A percentile compares a stretch with the other conserved stretches of the same genome.
phyloP scores from a whole-genome alignment of 2,888 invertebrate genomes.

The Chrysina gloriosa region DNA sequence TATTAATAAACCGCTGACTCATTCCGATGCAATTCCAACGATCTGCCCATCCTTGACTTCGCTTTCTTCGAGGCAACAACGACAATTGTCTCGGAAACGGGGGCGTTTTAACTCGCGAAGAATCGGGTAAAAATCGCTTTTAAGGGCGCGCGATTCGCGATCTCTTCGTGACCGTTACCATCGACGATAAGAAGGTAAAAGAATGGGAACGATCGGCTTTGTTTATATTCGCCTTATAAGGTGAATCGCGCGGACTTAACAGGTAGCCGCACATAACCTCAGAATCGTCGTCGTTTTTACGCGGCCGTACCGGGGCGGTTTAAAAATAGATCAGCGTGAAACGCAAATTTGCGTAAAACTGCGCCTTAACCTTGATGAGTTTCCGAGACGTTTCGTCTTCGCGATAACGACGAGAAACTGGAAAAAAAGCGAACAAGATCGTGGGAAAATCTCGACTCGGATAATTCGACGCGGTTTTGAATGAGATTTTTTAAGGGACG shows the following conservation, averaged over 20 bases:
- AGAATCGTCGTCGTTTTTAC: slow-evolving; percentile 23
- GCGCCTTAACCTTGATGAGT: slow-evolving; percentile 39
- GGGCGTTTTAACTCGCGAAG: background rate
- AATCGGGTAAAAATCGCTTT: background rate
- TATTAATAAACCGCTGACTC: slow-evolving; percentile 40
- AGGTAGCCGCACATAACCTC: slow-evolving; percentile 47
- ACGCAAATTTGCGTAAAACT: slow-evolving; percentile 30
- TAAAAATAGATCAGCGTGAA: slow-evolving; percentile 38
- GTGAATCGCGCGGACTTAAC: slow-evolving; percentile 40
- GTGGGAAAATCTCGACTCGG: too few species aligned
- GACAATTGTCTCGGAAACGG: background rate
- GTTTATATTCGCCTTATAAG: slow-evolving; percentile 41
- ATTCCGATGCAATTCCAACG: slow-evolving; percentile 40
- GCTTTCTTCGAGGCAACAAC: background rate
- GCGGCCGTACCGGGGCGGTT: slow-evolving; percentile 8
- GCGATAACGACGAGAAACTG: too few species aligned
- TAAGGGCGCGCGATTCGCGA: too few species aligned
- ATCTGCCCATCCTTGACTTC: slow-evolving; percentile 41
- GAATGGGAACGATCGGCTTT: background rate
- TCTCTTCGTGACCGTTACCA: too few species aligned
- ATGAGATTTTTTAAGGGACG: too few species aligned
- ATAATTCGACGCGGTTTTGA: too few species aligned
- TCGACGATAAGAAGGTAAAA: too few species aligned
- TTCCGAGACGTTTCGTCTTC: too few species aligned
- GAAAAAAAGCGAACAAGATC: too few species aligned